Percentiles rank a stretch among this genome's conserved stretches.
Conservation (phyloP, 2,888 invertebrate species). For the Ormyrus thymus region DNA sequence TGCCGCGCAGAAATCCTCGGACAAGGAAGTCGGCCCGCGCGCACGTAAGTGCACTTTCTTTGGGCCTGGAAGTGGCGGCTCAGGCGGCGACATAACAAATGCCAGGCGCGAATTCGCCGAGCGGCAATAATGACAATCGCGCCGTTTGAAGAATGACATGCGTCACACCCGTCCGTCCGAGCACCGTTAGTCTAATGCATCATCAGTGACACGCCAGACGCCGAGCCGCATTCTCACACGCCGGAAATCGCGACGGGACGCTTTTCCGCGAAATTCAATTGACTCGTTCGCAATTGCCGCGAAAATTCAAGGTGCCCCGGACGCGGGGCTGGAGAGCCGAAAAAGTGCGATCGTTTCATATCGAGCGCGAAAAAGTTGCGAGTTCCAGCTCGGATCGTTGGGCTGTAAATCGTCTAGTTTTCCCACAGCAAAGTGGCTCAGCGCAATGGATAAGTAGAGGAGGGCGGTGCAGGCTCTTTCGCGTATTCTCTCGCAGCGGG, state of each 20-base stretch:
- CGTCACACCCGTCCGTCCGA: slow-evolving; percentile 54
- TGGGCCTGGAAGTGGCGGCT: not conserved
- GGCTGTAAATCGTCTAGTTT: not conserved
- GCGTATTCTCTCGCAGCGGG: slow-evolving; percentile 6
- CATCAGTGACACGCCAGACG: slow-evolving; percentile 47
- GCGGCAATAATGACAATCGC: slow-evolving; percentile 59
- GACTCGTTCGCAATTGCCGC: slow-evolving; percentile 13
- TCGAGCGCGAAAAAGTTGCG: slow-evolving; percentile 10
- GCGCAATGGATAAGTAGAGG: not conserved
- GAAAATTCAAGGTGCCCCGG: no score
- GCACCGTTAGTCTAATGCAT: slow-evolving; percentile 61
- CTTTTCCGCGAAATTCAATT: slow-evolving; percentile 34
- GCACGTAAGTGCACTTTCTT: not conserved
- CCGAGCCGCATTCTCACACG: slow-evolving; percentile 28
- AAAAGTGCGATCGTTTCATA: not conserved
- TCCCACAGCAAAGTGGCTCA: no score
- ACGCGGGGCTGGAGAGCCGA: not conserved
- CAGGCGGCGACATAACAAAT: slow-evolving; percentile 25
- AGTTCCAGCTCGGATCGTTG: not conserved
- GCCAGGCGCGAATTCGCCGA: slow-evolving; percentile 8
- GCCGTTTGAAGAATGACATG: slow-evolving; percentile 59
- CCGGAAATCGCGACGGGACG: not conserved
- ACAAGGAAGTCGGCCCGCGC: slow-evolving; percentile 4
- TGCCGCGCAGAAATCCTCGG: slow-evolving; percentile 11
- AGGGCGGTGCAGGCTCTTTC: slow-evolving; percentile 27